phyloP scores from a whole-genome alignment of 2,797 vertebrate genomes.

The Buphagus erythrorhynchus region DNA sequence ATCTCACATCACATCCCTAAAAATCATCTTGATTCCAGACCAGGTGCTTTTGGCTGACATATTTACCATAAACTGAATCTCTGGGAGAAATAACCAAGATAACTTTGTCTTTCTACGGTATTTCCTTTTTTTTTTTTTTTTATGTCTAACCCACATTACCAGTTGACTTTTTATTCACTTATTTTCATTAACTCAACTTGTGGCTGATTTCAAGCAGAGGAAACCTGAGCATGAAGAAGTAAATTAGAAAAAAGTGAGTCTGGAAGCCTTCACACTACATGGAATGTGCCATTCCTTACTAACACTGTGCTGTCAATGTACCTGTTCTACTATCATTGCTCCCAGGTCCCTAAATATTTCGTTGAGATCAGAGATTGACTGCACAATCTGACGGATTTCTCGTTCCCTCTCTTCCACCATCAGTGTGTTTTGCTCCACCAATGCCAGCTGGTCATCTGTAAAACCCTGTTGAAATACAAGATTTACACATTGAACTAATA shows the following conservation, averaged over 20 bases:
- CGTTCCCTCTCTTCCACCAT: slow-evolving; percentile 93
- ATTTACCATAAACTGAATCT: not conserved
- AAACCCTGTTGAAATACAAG: slow-evolving; percentile 83
- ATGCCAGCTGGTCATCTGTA: slow-evolving; percentile 90
- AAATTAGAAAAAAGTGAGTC: not conserved
- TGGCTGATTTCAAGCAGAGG: not conserved
- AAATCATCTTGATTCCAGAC: not conserved
- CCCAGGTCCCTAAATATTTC: slow-evolving; percentile 95
- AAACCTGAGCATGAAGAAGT: not conserved
- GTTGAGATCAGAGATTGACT: slow-evolving; percentile 96
- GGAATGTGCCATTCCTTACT: not conserved
- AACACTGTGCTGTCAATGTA: not conserved
- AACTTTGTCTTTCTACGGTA: not conserved
- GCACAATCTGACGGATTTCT: slow-evolving; percentile 93
- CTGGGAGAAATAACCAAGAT: not conserved
- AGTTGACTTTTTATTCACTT: not conserved
- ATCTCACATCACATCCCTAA: not conserved
- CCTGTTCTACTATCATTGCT: slow-evolving; percentile 87
- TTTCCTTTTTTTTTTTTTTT: not conserved
- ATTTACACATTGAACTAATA: not conserved
- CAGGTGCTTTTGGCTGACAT: not conserved
- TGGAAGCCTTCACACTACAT: not conserved
- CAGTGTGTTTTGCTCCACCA: slow-evolving; percentile 91
- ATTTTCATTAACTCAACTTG: not conserved
- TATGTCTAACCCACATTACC: not conserved